phyloP scores from a whole-genome alignment of 2,888 invertebrate genomes.

The Metopia argyrocephala region DNA sequence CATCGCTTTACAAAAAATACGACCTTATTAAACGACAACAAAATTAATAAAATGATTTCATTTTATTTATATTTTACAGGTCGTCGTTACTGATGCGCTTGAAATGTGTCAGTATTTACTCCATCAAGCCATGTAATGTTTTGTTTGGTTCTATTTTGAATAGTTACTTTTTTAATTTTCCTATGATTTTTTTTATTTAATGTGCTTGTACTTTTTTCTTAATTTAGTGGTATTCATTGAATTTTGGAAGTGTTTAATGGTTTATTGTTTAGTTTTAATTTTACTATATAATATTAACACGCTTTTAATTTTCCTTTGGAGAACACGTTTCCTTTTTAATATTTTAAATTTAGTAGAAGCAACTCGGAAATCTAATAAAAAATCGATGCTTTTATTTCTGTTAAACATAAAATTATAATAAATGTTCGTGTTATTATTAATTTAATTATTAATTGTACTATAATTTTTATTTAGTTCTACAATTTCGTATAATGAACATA shows the following conservation, averaged over 20 bases:
- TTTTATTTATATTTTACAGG: too few relatives aligned
- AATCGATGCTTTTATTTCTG: neutral
- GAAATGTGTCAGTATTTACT: too few relatives aligned
- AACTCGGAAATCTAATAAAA: neutral
- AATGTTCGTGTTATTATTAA: slow-evolving; percentile 35
- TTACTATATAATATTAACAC: neutral
- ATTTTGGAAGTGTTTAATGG: neutral
- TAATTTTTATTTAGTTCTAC: slow-evolving; percentile 16
- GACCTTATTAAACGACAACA: too few relatives aligned
- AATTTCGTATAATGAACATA: slow-evolving; percentile 25
- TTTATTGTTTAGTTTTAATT: neutral
- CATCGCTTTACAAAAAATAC: too few relatives aligned
- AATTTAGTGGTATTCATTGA: neutral
- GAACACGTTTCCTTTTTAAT: neutral
- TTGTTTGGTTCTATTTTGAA: too few relatives aligned
- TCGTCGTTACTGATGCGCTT: too few relatives aligned
- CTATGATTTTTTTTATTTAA: neutral
- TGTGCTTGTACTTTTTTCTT: neutral
- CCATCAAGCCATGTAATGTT: too few relatives aligned
- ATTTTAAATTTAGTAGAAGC: neutral
- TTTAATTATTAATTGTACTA: slow-evolving; percentile 30
- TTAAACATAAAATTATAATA: slow-evolving; percentile 23
- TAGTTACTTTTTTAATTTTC: neutral
- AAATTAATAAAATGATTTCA: too few relatives aligned
- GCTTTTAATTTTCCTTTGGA: neutral